Percentiles rank a stretch among this genome's conserved stretches.
phyloP scores from a whole-genome alignment of 2,113 vertebrate genomes.

The Triplophysa siluroides region DNA sequence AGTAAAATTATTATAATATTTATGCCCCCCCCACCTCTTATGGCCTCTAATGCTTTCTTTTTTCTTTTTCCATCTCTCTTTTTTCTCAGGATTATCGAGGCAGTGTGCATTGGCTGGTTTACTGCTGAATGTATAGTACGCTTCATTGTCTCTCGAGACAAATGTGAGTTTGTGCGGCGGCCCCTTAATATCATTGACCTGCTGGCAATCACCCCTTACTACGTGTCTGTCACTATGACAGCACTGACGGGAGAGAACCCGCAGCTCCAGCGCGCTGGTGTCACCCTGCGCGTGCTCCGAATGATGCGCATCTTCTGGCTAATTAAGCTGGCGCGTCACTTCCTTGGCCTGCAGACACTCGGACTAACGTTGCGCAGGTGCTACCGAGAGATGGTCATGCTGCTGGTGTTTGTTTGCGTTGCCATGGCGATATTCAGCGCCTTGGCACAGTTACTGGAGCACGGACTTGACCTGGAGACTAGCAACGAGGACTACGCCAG shows the following conservation, averaged over 20 bases:
- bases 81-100: conserved; percentile 87
- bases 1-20: too few species aligned
- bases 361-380: conserved; percentile 95
- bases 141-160: conserved; percentile 94
- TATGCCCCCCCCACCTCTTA: too few species aligned
- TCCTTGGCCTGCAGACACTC: conserved; percentile 96
- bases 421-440: conserved; percentile 99
- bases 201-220: conserved; percentile 95
- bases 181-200: conserved; percentile 98
- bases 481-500: conserved; percentile 94
- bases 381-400: conserved; percentile 98
- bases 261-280: conserved; percentile 93
- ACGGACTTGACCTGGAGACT: conserved; percentile 89
- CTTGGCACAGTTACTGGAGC: conserved; percentile 94
- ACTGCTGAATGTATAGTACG: conserved; percentile 95
- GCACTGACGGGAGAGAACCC: conserved; percentile 89
- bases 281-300: conserved; percentile 91
- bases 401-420: conserved; percentile 95
- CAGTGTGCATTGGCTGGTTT: conserved; percentile 99
- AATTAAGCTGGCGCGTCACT: conserved; percentile 97
- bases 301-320: conserved; percentile 99
- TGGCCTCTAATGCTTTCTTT: background rate
- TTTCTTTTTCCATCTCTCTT: conserved; percentile 18
- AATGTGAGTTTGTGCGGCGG: conserved; percentile 94
- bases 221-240: conserved; percentile 87